Evolutionary conservation across 2,888 invertebrate species (phyloP), one percentile per base, ranked within the genome.

Genomic region (Drosophila merina): DNA sequence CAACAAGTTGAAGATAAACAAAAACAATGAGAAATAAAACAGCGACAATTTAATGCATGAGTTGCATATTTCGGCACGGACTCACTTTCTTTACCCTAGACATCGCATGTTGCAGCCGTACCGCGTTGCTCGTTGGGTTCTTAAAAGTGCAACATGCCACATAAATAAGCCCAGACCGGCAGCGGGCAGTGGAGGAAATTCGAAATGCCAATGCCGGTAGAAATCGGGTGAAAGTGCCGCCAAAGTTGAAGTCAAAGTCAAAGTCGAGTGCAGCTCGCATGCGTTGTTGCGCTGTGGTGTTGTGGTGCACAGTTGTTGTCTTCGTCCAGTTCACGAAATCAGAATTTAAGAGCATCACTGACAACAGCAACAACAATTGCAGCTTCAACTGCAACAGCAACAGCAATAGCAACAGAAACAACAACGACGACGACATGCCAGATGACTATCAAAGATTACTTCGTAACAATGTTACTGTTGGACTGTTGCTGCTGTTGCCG

Each of bases 11-110:
- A 86, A 86, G 85, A 82, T 81, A 84, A 84, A 78, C 85, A 82
- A 75, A 83, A 74, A 82, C 87, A 82, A 82, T 81, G 82, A 81
- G 85, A 86, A 85, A 87, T 87, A 82, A 87, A 82, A 75, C 87
- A 81, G 79, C 83, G 88, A 83, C 88, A 84, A 88, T 84, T 84
- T 84, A 84, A 77, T 86, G 88, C 88, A 88, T 84, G 83, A 84
- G 74, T 84, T 84, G 83, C 83, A 84, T 82, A 82, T 82, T 84
- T 85, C 54, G 79, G 57, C 62, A 55, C 57, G 67, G 64, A 64
- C 63, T 64, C 64, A 64, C 64, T 64, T 64, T 64, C 64, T 54
- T 51, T 47, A 66, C 64, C 69, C 48, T 72, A 63, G 72, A 67
- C 75, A 68, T 77, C 51, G 73, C 69, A 59, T 81, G 81, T 70